Percentiles rank a stretch among this genome's conserved stretches.
Conservation (phyloP, 2,888 invertebrate genomes). For the Parnassius glacialis region DNA sequence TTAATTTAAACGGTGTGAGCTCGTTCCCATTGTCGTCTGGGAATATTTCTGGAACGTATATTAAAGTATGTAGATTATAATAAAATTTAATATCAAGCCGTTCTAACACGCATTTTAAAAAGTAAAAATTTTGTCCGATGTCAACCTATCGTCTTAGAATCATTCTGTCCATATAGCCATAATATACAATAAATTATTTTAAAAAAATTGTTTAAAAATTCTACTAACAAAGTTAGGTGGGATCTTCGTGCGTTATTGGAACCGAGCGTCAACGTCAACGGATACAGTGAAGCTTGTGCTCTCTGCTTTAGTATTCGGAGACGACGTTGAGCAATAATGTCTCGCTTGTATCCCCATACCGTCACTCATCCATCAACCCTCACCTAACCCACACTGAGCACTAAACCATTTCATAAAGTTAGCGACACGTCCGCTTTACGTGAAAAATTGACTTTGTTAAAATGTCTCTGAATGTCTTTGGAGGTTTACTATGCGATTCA, state of each 20-base stretch:
- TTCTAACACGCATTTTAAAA: background rate
- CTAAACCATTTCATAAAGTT: conserved; percentile 53
- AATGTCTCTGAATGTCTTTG: conserved; percentile 25
- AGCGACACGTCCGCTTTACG: conserved; percentile 32
- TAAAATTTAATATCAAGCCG: background rate
- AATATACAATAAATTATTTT: too few relatives aligned
- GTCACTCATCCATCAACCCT: conserved; percentile 58
- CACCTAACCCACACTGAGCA: conserved; percentile 35
- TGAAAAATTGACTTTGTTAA: conserved; percentile 48
- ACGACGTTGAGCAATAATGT: conserved; percentile 68
- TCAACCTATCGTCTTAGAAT: too few relatives aligned
- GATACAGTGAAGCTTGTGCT: conserved; percentile 38
- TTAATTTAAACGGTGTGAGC: conserved; percentile 60
- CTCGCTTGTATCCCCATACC: conserved; percentile 43
- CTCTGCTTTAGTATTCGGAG: conserved; percentile 57
- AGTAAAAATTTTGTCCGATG: too few relatives aligned
- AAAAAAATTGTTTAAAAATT: too few relatives aligned
- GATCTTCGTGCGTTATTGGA: conserved; percentile 12
- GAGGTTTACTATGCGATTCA: conserved; percentile 15
- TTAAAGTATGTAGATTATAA: conserved; percentile 3
- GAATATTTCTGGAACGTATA: conserved; percentile 17
- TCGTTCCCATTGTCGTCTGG: conserved; percentile 51
- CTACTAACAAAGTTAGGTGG: too few relatives aligned
- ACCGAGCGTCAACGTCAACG: conserved; percentile 32
- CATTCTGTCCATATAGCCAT: too few relatives aligned